Percentiles rank a stretch among this genome's conserved stretches.
phyloP scores from a whole-genome alignment of 2,888 invertebrate genomes.

The Clostera curtula region DNA sequence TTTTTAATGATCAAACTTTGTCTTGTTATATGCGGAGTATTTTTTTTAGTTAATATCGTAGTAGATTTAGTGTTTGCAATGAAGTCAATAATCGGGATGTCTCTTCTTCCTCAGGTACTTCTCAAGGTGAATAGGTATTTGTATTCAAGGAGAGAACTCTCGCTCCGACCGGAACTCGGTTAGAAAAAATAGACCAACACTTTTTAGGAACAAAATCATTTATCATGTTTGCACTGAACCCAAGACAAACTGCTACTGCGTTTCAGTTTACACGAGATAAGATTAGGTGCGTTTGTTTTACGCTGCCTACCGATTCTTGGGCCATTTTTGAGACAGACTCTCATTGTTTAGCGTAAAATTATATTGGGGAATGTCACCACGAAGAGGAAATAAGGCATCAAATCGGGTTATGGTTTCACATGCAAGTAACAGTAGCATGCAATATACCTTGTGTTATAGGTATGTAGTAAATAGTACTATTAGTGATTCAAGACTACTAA shows the following conservation, averaged over 20 bases:
- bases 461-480: no score
- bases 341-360: constrained; percentile 56
- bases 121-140: constrained; percentile 74
- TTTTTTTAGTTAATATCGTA: constrained; percentile 9
- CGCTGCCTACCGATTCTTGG: constrained; percentile 63
- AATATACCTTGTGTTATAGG: no score
- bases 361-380: constrained; percentile 35
- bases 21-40: constrained; percentile 20
- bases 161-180: constrained; percentile 67
- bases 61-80: constrained; percentile 11
- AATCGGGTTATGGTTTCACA: constrained; percentile 4
- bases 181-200: constrained; percentile 62
- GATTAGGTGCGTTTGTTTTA: constrained; percentile 68
- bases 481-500: no score
- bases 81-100: constrained; percentile 58
- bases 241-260: constrained; percentile 73
- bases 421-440: no score
- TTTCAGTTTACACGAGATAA: constrained; percentile 70
- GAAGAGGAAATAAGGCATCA: constrained; percentile 40
- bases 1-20: constrained; percentile 54
- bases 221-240: constrained; percentile 71
- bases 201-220: constrained; percentile 70
- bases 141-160: constrained; percentile 62
- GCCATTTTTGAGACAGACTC: constrained; percentile 63
- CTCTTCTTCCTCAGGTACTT: constrained; percentile 74